A percentile compares a stretch with the other conserved stretches of the same genome.
Evolutionary conservation across 2,113 vertebrate genomes (phyloP).

Genomic region (Empidonax alnorum): DNA sequence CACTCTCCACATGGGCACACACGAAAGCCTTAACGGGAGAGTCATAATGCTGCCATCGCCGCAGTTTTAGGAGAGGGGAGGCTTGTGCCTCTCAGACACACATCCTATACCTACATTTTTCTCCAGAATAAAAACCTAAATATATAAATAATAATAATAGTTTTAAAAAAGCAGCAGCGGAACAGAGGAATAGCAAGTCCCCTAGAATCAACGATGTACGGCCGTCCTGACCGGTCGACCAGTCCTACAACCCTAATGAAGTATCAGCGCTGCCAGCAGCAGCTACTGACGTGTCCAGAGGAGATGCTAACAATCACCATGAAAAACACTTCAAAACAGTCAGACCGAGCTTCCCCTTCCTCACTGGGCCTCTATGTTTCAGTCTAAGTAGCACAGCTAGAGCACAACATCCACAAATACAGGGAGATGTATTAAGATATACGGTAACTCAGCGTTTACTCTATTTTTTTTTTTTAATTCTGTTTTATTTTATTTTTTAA

Average conservation of each 20-base stretch:
- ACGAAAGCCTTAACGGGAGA: not conserved
- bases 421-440: not conserved
- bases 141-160: not conserved
- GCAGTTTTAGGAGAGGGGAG: not conserved
- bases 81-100: accelerated
- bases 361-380: not conserved
- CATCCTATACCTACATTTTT: not conserved
- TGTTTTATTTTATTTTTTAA: not conserved
- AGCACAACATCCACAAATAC: not conserved
- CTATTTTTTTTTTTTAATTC: not conserved
- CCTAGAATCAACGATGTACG: not conserved
- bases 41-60: not conserved
- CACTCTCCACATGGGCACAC: not conserved
- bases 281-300: not conserved
- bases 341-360: not conserved
- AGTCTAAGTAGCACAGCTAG: not conserved
- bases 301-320: not conserved
- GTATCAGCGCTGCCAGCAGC: not conserved
- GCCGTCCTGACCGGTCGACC: not conserved
- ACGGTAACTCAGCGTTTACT: not conserved
- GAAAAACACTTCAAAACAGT: not conserved
- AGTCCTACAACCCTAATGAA: not conserved
- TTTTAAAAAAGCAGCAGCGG: accelerated
- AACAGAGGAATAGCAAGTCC: not conserved
- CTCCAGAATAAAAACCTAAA: not conserved